Base-by-base conservation (phyloP, 1,140 invertebrate genomes). In the Camponotus pennsylvanicus region DNA sequence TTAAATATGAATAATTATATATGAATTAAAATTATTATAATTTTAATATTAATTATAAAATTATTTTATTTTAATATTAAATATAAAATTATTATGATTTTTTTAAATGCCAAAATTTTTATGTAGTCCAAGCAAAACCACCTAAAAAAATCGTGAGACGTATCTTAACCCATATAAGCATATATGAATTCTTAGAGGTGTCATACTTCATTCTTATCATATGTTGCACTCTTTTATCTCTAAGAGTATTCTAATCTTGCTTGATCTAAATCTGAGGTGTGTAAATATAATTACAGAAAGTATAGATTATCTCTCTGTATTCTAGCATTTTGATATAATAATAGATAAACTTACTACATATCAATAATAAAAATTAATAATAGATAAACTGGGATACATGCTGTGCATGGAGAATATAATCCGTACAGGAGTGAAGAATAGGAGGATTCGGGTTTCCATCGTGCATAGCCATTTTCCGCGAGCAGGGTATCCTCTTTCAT, bases 381-480 rank as follows among this genome's bases (percentile, higher is more conserved):
- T 7, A 21, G 18, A 52, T 79, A 52, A 79, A 79, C 0, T 61
- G 11, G 18, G 64, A 4, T 34, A 34, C n/a, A 37, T 6, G 13
- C 8, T 37, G 18, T 63, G 11, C 27, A 64, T n/a, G 59, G 0
- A 49, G 61, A 5, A 77, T n/a, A 21, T 21, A 8, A 59, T 59
- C 4, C n/a, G 32, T 21, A 34, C 5, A 63, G 13, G 0, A 49
- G 9, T 15, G 15, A 49, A 64, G 13, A 15, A 45, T 52, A n/a
- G 8, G 9, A 45, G 49, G 76, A 71, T 21, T 57, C 76, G 52
- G 42, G 37, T 83, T 82, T 89, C 84, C 71, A 57, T 32, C 3
- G 27, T 37, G 21, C 52, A 32, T 34, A n/a, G 66, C 64, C 61
- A 83, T 89, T 89, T 89, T 89, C 88, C 77, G 42, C 77, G 57